A percentile compares a stretch with the other conserved stretches of the same genome.
These are phyloP conservation scores for Caprella mutica DNA, from an alignment of 2,888 invertebrate genomes.

Conservation along the genomic window DNA sequence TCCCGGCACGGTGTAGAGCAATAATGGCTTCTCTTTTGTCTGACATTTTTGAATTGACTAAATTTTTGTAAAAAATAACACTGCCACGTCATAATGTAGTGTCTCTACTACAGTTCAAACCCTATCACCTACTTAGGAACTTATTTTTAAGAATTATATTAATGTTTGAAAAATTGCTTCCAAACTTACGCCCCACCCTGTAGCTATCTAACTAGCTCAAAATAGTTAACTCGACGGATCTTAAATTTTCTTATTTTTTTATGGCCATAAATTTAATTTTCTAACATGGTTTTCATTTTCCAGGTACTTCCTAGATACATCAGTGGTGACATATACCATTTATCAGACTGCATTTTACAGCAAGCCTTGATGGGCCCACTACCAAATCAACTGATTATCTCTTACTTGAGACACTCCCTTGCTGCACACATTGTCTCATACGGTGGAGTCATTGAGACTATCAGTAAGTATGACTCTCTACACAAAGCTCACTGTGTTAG, in stretches of 20 bases:
- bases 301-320: conserved; percentile 35
- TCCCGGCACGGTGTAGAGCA: too few species aligned
- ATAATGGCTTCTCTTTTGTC: too few species aligned
- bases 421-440: conserved; percentile 83
- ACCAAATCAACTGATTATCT: conserved; percentile 78
- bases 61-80: too few species aligned
- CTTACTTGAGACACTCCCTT: conserved; percentile 81
- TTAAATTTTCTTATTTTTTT: background rate
- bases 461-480: conserved; percentile 77
- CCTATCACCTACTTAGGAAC: too few species aligned
- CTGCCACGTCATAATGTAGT: too few species aligned
- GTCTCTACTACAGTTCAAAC: too few species aligned
- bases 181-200: too few species aligned
- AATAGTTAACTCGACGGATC: too few species aligned
- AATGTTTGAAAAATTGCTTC: too few species aligned
- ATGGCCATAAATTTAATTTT: background rate
- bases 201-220: too few species aligned
- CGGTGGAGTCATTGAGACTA: conserved; percentile 51
- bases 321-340: conserved; percentile 40
- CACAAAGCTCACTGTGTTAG: conserved; percentile 78
- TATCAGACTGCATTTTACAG: conserved; percentile 83
- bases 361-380: conserved; percentile 88
- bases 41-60: too few species aligned
- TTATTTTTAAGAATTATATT: too few species aligned
- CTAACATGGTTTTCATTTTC: conserved; percentile 12